Conservation (phyloP, 2,797 vertebrate species). For the Centropyge bicolor region DNA sequence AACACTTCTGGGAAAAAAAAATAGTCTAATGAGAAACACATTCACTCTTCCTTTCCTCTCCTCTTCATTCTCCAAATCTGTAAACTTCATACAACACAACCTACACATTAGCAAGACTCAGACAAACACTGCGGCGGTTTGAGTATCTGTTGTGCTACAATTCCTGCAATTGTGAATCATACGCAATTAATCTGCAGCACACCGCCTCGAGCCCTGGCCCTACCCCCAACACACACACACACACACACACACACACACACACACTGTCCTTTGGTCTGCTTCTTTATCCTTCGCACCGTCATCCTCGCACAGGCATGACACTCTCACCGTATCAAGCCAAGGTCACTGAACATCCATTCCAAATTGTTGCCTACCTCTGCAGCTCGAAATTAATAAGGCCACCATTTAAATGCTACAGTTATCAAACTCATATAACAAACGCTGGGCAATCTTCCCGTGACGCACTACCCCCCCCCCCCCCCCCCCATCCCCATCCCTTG, state of each 20-base stretch:
- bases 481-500: no score
- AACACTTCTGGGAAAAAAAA: slow-evolving; percentile 16
- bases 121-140: slow-evolving; percentile 35
- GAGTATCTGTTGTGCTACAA: slow-evolving; percentile 38
- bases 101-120: slow-evolving; percentile 52
- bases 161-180: slow-evolving; percentile 66
- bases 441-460: slow-evolving; percentile 74
- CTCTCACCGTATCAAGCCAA: slow-evolving; percentile 73
- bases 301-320: slow-evolving; percentile 55
- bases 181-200: slow-evolving; percentile 69
- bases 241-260: slow-evolving; percentile 30
- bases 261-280: slow-evolving; percentile 44
- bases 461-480: slow-evolving; percentile 57
- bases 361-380: slow-evolving; percentile 61
- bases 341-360: slow-evolving; percentile 79
- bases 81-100: slow-evolving; percentile 47
- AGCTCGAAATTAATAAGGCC: slow-evolving; percentile 79
- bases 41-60: slow-evolving; percentile 11
- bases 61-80: slow-evolving; percentile 1
- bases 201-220: slow-evolving; percentile 49
- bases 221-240: slow-evolving; percentile 36
- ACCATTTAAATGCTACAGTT: slow-evolving; percentile 75
- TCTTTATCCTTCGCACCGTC: slow-evolving; percentile 55
- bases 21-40: slow-evolving; percentile 43
- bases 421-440: slow-evolving; percentile 81